Evolutionary conservation across 2,888 invertebrate species (phyloP), one percentile per base, ranked within the genome.

Genomic region (Drosophila recens): DNA sequence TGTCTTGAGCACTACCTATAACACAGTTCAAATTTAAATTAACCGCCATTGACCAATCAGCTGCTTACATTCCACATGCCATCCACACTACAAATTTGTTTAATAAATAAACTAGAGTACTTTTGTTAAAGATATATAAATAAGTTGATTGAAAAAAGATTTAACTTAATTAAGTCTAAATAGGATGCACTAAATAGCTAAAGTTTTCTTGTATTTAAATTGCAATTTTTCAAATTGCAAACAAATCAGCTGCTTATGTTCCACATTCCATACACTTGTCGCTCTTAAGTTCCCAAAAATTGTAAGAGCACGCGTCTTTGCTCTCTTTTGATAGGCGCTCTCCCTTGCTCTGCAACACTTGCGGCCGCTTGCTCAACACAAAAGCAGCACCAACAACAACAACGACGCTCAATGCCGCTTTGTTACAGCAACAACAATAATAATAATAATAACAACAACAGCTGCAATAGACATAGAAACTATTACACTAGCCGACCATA

Each of bases 401-500:
- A 30, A 17, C 56, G 45, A 34, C 11, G 49, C 72, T 82, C 87
- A 83, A 83, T 86, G 87, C 86, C 86, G 80, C 71, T 46, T 53
- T 69, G 63, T 72, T 79, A 80, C 80, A 84, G 65, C 64, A 74
- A 62, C 63, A 72, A 68, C 62, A 27, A 5, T 27, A 76, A 69
- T 56, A 59, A 48, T 13, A 67, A 33, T 42, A 61, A 77, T 65
- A 61, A 67, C 62, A 78, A 81, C 66, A 82, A 72, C 78, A 77
- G 72, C 78, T 82, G 80, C 83, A 80, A 80, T 72, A 67, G 72
- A 68, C 53, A 36, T 67, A 78, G 69, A 75, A 84, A 84, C 82
- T 84, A 87, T 84, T 84, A 79, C 87, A 87, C 82, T 73, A 72
- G 78, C 78, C 85, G 64, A 64, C 82, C 70, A 87, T 84, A 84